Base-by-base conservation (phyloP, 2,888 invertebrate genomes). In the Eristalis tenax region DNA sequence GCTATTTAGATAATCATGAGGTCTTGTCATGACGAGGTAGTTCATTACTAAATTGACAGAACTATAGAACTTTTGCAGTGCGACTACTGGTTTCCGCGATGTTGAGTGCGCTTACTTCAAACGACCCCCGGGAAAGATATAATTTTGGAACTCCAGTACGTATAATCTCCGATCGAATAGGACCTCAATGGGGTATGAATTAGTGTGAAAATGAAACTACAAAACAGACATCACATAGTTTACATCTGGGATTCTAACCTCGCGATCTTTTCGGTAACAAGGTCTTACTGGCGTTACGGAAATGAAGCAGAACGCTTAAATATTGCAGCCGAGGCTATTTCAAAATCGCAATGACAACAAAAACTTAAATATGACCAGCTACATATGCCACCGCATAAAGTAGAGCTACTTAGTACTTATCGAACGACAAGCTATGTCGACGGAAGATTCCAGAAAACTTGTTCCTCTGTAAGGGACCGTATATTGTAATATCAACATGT, bases 91-190 rank as follows among this genome's bases (percentile, higher is more conserved):
- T 61, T 61, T 61, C 61, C 61, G 15, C 61, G 28, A 61, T 32
- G 50, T 56, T 11, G 32, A 68, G 50, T 50, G 68, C 5, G 50
- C 68, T 18, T 68, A 68, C 50, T 63, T 32, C 18, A 68, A 68
- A 50, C 68, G 18, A 43, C 50, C 28, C 1, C 43, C 68, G 15
- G 68, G 68, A 10, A 56, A 68, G 18, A 28, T 50, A 28, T 32
- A 68, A 89, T 84, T 89, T 90, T 28, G 90, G 90, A 4, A 87
- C 76, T 40, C 90, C 90, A 65, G 76, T 74, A 11, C 65, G 89
- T 69, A 81, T 91, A 1, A 83, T 91, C 26, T 88, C 86, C 26
- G 90, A 91, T 78, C 77, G 89, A 56, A 73, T 35, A 23, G 63
- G 11, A 73, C 61, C 15, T n/a, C 73, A 73, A 18, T 63, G 73